Evolutionary conservation across 2,888 invertebrate genomes (phyloP), one percentile per base, ranked within the genome.

Genomic region (Drosophila anomelani): DNA sequence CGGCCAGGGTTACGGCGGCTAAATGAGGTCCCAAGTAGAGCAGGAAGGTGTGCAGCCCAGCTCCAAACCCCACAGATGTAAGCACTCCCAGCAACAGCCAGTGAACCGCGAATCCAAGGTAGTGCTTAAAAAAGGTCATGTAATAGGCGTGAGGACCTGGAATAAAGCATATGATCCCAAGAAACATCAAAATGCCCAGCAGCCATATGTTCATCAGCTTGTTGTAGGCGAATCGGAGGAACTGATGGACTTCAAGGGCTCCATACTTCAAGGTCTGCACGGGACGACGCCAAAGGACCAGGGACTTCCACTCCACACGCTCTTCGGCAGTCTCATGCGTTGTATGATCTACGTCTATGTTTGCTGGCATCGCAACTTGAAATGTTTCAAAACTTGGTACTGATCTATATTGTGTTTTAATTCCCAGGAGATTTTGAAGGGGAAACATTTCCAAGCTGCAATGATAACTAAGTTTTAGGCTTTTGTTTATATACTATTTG

Each of bases 21-120:
- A 99, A 99, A 92, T 99, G 99, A 23, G 99, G 99, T 15, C 99
- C 99, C 91, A 99, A 94, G 93, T 99, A 99, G 75, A 99, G 94
- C 63, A 99, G 94, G 94, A 99, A 99, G 61, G 99, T 99, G 93
- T 99, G 99, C 61, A 99, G 94, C 1, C 99, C 99, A 0, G 99
- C 98, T 36, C 99, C 99, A 59, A 99, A 94, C 0, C 99, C 99
- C 63, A 99, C 98, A 0, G 99, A 99, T 38, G 99, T 99, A 78
- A 99, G 94, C 51, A 99, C 96, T 15, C 99, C 99, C 44, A 99
- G 94, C 15, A 96, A 95, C 77, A 98, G 94, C 98, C 98, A 99
- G 93, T 98, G 98, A 9, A 95, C 93, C 93, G 89, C 80, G 67
- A 93, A 92, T 83, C 90, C 90, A 4, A 91, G 83, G 78, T 92